These are phyloP conservation scores for Acanthisitta chloris DNA, from an alignment of 2,113 vertebrate genomes.

Conservation along the genomic window DNA sequence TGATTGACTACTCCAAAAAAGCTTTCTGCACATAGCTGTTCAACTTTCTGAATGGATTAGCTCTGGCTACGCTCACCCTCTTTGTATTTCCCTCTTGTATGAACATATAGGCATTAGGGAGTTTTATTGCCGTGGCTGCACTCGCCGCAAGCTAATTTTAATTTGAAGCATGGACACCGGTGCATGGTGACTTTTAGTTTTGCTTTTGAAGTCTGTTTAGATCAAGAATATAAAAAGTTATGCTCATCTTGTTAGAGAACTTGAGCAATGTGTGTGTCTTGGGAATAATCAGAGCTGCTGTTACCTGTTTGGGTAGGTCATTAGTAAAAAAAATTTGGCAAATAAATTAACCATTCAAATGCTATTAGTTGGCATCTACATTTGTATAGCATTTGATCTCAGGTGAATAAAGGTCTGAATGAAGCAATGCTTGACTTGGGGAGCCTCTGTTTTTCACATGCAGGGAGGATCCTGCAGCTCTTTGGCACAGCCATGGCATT, in stretches of 20 bases:
- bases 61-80: not conserved
- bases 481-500: fast-evolving
- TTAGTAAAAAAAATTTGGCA: not conserved
- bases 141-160: not conserved
- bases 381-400: not conserved
- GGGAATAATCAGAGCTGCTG: not conserved
- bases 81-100: not conserved
- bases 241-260: not conserved
- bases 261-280: not conserved
- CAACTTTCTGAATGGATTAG: not conserved
- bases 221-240: not conserved
- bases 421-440: not conserved
- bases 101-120: not conserved
- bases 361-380: not conserved
- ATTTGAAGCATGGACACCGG: not conserved
- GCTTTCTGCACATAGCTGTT: not conserved
- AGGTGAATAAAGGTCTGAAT: not conserved
- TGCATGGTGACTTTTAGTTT: not conserved
- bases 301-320: not conserved
- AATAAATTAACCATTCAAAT: not conserved
- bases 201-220: not conserved
- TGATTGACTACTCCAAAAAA: not conserved
- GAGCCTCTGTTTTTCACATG: not conserved
- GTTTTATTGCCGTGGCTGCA: fast-evolving
- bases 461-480: not conserved